Conservation (phyloP, 2,797 vertebrate species). For the Amphiprion clarkii region DNA sequence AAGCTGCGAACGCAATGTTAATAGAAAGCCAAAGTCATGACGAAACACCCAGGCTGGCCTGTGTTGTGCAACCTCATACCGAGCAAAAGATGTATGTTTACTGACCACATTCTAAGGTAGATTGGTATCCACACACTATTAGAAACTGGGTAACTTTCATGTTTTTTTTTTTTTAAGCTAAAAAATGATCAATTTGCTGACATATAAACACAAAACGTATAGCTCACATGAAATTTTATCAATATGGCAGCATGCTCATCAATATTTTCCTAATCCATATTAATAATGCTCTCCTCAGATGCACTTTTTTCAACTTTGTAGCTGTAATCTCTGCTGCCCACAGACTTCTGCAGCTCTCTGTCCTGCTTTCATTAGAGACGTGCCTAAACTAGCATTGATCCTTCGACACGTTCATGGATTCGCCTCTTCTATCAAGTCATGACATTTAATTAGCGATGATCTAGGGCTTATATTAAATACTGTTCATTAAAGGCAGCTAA, state of each 20-base stretch:
- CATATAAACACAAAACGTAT: background rate
- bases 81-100: background rate
- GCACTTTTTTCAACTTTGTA: background rate
- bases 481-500: background rate
- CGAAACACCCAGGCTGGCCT: background rate
- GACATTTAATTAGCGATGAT: conserved; percentile 13
- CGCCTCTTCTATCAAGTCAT: background rate
- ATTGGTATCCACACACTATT: background rate
- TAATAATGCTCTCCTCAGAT: background rate
- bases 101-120: background rate
- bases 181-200: background rate
- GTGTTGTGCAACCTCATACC: background rate
- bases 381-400: background rate
- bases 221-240: background rate
- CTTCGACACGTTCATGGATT: background rate
- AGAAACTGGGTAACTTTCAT: background rate
- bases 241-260: background rate
- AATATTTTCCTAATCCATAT: background rate
- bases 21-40: background rate
- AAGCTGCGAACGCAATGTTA: background rate
- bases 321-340: too few relatives aligned
- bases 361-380: background rate
- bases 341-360: background rate
- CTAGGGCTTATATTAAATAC: background rate
- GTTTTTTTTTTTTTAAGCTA: background rate